Base-by-base conservation (phyloP, 1,140 invertebrate genomes). In the Tachypleus tridentatus region DNA sequence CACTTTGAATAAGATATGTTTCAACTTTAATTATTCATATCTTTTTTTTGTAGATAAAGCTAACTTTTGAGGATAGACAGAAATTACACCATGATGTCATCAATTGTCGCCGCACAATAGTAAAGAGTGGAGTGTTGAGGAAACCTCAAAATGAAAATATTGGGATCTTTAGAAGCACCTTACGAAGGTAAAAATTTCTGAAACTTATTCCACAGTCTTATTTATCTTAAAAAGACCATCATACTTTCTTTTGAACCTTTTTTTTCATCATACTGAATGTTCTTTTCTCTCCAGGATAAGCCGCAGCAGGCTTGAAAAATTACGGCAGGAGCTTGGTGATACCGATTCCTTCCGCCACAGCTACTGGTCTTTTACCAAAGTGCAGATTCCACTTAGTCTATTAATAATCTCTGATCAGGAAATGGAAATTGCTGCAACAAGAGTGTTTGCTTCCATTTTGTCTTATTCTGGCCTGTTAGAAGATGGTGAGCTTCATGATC, bases 281-380 rank as follows among this genome's bases (percentile, higher is more conserved):
- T 29, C 29, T 29, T 29, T 29, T 29, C 29, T 29, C 29, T 29
- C 29, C 29, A 85, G 89, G 72, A 77, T 94, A 58, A 94, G 91
- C 53, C 93, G 93, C 72, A 86, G 91, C 67, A 84, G 89, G 56
- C 78, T 94, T 65, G 91, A 95, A 72, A 91, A 91, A 72, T 62
- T 78, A 70, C 71, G 73, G 68, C 64, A 72, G 73, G 61, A 70
- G 63, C 70, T 66, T 64, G 66, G 64, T 6, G 62, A 65, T 48
- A 67, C 78, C 0, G 87, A 87, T 10, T 87, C 88, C 58, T 93
- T 90, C 76, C 84, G 87, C 7, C 86, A 87, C 65, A 82, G 82
- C 3, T 96, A 88, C 78, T 97, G 93, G 93, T 87, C 90, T 4
- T 97, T 92, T 74, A 91, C 86, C 74, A 86, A 88, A 73, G 83